These are phyloP conservation scores for Calephelis perditalis DNA, from an alignment of 2,888 invertebrate genomes.

Conservation along the genomic window DNA sequence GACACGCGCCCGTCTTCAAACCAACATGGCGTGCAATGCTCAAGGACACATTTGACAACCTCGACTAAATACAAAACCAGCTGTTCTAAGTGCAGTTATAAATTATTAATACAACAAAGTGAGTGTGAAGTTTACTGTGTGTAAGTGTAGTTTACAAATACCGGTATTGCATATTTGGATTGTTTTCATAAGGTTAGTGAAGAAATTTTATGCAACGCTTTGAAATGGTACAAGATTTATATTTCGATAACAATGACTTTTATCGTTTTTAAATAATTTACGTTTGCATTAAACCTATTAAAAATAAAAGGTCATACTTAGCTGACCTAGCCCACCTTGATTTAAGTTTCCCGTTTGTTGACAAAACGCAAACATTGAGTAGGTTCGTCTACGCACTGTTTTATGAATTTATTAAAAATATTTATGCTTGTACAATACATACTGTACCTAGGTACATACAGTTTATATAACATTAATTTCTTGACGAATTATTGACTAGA, in stretches of 20 bases:
- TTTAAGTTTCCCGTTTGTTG: no score
- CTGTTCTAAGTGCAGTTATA: conserved; percentile 35
- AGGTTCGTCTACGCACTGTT: no score
- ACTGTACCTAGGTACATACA: neutral
- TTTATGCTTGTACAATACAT: no score
- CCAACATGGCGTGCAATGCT: conserved; percentile 62
- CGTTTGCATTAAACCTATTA: no score
- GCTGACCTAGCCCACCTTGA: no score
- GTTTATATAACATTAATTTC: neutral
- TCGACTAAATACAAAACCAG: conserved; percentile 49
- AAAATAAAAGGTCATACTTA: no score
- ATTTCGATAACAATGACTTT: neutral
- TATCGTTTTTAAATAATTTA: no score
- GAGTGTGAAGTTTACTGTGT: conserved; percentile 46
- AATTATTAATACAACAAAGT: conserved; percentile 35
- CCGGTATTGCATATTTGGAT: conserved; percentile 43
- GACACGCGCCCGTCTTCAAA: conserved; percentile 68
- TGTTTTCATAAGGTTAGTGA: conserved; percentile 58
- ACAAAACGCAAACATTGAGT: no score
- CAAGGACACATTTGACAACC: conserved; percentile 67
- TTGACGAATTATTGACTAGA: no score
- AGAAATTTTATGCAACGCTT: conserved; percentile 17
- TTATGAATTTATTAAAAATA: no score
- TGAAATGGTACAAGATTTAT: neutral
- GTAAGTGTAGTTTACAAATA: conserved; percentile 42